Evolutionary conservation across 2,888 invertebrate species (phyloP), one percentile per base, ranked within the genome.

Genomic region (Antheraea assamensis): DNA sequence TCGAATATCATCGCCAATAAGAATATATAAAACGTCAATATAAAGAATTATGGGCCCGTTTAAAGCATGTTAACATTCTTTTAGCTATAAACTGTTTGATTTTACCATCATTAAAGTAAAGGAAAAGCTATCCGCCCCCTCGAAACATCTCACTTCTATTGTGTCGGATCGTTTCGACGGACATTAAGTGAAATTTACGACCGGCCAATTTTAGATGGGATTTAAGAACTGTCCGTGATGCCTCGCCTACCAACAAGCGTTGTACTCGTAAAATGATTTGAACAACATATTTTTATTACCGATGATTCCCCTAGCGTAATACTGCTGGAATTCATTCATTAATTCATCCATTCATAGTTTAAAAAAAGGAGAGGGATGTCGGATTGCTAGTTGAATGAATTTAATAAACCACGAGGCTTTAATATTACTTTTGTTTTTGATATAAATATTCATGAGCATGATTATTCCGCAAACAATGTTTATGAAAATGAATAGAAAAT

Each of bases 141-240:
- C 75, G 71, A 80, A 84, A 80, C 82, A 82, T 80, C 81, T 78
- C 79, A 75, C 78, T 81, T 79, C 83, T 82, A 87, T 90, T 88
- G 88, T 88, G 84, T 81, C 74, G 78, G 83, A 82, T 85, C 88
- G 86, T 85, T 86, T 82, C 85, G 81, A 82, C 85, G 82, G 82
- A 87, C 90, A 88, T 90, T 90, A 90, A 88, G 79, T 77, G 76
- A 78, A 87, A 89, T 90, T 91, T 90, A 89, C 83, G 84, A 81
- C 78, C 79, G 79, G 82, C 84, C 89, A 88, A 88, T 89, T 89
- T 90, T 87, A 88, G 86, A 85, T 83, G 84, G 82, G 85, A 85
- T 87, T 89, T 89, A 87, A 89, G 87, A 88, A 87, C 83, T 84
- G 82, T 82, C 80, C 80, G 84, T 87, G 85, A 88, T 83, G 83